Evolutionary conservation across 1,140 invertebrate genomes (phyloP).

Genomic region (Drosophila kanapiae): DNA sequence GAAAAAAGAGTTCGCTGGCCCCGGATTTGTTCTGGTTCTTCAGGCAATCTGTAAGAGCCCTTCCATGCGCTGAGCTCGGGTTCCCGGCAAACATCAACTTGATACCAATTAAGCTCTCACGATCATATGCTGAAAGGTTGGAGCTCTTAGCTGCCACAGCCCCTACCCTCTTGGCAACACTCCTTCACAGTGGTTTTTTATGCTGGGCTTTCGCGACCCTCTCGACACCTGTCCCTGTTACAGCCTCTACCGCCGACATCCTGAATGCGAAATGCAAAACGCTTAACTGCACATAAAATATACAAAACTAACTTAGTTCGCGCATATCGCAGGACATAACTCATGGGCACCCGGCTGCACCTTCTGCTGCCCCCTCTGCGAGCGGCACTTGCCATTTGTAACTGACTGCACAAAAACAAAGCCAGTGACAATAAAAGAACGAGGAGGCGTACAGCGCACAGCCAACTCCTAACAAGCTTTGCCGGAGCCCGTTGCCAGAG

Average conservation of each 20-base stretch:
- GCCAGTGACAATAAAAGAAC: conserved; percentile 52
- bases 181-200: conserved; percentile 10
- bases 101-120: conserved; percentile 55
- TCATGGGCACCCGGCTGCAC: conserved; percentile 26
- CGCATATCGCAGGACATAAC: conserved; percentile 70
- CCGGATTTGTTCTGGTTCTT: neutral
- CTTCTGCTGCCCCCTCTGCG: conserved; percentile 1
- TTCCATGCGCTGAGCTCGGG: neutral
- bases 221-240: conserved; percentile 40
- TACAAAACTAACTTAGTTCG: conserved; percentile 75
- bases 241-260: conserved; percentile 4
- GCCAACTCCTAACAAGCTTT: conserved; percentile 53
- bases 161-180: neutral
- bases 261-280: conserved; percentile 56
- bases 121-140: conserved; percentile 34
- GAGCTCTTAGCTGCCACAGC: conserved; percentile 1
- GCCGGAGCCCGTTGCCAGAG: conserved; percentile 5
- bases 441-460: conserved; percentile 13
- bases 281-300: conserved; percentile 78
- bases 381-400: conserved; percentile 52
- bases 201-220: conserved; percentile 6
- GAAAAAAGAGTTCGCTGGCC: neutral
- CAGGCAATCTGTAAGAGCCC: neutral
- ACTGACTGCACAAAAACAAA: conserved; percentile 72
- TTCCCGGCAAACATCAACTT: conserved; percentile 17